Base-by-base conservation (phyloP, 2,797 vertebrate genomes). In the Leuciscus waleckii region DNA sequence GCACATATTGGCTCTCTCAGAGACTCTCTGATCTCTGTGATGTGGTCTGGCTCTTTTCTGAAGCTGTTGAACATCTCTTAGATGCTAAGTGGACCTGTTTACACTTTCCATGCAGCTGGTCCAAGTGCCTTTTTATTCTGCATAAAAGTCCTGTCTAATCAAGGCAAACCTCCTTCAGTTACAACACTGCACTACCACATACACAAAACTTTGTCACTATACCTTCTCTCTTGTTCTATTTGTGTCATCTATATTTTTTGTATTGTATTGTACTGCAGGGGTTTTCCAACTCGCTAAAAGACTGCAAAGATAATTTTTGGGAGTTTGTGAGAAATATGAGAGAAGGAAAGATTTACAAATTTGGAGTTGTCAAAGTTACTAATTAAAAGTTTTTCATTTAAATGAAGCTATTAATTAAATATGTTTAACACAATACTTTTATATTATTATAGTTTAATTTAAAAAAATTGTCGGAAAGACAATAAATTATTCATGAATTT, bases 31-130 rank as follows among this genome's bases (percentile, higher is more conserved):
- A 68, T 37, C 46, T 83, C 58, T 83, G 23, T 77, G 73, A 84
- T 69, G 82, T 84, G 82, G 82, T 77, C 61, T 84, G 73, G 35
- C 46, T 54, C 23, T n/a, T 68, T 19, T 77, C 61, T 10, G 4
- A 77, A 75, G 56, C 81, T 74, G 81, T 49, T 74, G 39, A 63
- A 74, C 10, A 54, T 77, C 35, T 76, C 61, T 54, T 2, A 23
- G 4, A 21, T 56, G 73, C 23, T 68, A 68, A 77, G 49, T 54
- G 82, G 43, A 84, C 54, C 61, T 54, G 10, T 56, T 68, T 46
- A 77, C 73, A 68, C 49, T 75, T 84, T 41, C 16, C n/a, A 63
- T 67, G 46, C 82, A 76, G 74, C 61, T 83, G 73, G n/a, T 51
- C 9, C 21, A 56, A 23, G 14, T 4, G 2, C 7, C 7, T 21